Base-by-base conservation (phyloP, 1,140 invertebrate genomes). In the Diorhabda sublineata region DNA sequence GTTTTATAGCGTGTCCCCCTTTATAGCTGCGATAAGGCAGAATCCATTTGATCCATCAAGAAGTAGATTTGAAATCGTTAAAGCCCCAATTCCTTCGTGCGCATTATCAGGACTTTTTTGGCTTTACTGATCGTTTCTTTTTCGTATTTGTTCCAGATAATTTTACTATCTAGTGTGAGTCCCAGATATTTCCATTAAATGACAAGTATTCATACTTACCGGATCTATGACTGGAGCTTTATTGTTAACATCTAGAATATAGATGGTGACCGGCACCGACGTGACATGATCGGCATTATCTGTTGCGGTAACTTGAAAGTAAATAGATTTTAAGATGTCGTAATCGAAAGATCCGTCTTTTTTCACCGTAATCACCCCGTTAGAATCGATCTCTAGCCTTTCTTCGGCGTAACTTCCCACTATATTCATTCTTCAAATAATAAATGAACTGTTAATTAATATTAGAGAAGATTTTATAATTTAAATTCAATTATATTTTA, bases 191-290 rank as follows among this genome's bases (percentile, higher is more conserved):
- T 26, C 26, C 26, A 26, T 26, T 26, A 26, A 26, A 26, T 26
- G 26, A 26, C 26, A 26, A 26, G 26, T 26, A 26, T 26, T 26
- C 1, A 26, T 11, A 69, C 73, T 79, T 77, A 84, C 82, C 77
- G 82, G 73, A 66, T 69, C 71, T 45, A 87, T 77, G 42, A 78
- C 81, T 6, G 87, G 87, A 3, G 83, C 83, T 47, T 84, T 84
- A 69, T 87, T 86, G 75, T 88, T 88, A 66, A 87, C 82, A 73
- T 87, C 86, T 2, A 78, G 72, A 0, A 88, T 76, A 61, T 81
- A 80, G 4, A 88, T 85, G 7, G 80, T 80, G 4, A 88, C 72
- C 64, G 84, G 84, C 3, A 83, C 79, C 11, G 81, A 85, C 0
- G 80, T 78, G 9, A 76, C 83, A 74, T 87, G 82, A 4, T 78